Evolutionary conservation across 1,140 invertebrate species (phyloP).

Genomic region (Drosophila tsacasi): DNA sequence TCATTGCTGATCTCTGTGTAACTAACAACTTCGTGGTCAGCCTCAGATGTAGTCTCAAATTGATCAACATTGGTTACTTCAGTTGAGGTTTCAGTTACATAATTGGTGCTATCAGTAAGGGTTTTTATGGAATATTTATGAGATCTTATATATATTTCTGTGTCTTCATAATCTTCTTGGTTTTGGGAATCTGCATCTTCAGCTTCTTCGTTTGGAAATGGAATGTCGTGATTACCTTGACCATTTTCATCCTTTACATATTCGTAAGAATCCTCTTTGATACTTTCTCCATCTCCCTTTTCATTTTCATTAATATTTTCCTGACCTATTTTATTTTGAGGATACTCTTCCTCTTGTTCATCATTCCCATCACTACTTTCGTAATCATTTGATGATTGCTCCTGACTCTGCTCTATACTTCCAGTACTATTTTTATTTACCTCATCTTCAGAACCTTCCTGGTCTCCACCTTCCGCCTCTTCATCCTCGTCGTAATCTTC

Average conservation of each 20-base stretch:
- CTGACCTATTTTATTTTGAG: background rate
- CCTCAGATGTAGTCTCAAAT: background rate
- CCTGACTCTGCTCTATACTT: background rate
- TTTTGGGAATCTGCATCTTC: background rate
- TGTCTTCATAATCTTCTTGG: background rate
- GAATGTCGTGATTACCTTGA: background rate
- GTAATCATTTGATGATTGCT: background rate
- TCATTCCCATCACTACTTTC: background rate
- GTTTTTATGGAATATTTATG: background rate
- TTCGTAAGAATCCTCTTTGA: background rate
- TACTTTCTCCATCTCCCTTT: too few relatives aligned
- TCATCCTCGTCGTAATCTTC: constrained; percentile 5
- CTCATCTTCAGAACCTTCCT: background rate
- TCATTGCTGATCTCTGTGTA: background rate
- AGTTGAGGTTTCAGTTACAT: background rate
- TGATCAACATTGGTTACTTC: background rate
- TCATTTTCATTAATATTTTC: background rate
- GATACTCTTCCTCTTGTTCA: background rate
- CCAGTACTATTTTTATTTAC: background rate
- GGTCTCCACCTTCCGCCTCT: constrained; percentile 1
- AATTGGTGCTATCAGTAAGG: background rate
- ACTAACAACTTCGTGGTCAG: background rate
- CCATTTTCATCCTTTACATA: background rate
- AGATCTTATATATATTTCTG: background rate
- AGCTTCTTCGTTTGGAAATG: background rate